Base-by-base conservation (phyloP, 2,113 vertebrate genomes). In the Atlantisia rogersi region DNA sequence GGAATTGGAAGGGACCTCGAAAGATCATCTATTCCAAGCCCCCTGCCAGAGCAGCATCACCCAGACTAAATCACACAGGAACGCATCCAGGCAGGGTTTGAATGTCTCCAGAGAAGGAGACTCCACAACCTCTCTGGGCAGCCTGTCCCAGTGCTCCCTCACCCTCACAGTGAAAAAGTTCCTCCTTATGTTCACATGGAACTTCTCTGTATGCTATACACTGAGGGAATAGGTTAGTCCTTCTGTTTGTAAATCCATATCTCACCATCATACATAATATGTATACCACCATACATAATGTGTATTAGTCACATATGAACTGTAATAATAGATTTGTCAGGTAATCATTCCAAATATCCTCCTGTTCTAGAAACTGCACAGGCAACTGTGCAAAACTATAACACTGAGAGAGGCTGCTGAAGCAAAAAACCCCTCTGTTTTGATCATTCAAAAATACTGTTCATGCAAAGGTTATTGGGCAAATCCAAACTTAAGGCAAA, bases 401-500 rank as follows among this genome's bases (percentile, higher is more conserved):
- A 28, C 40, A 59, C 12, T 0, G 13, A 81, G 24, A 64, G 69
- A 15, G 86, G 17, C 26, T 75, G 79, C 29, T 48, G 59, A 83
- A 71, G n/a, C 5, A 16, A 62, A 88, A 46, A 37, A 24, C 15
- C 8, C 8, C 17, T 56, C 11, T 40, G 9, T 92, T 96, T 78
- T 92, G 26, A 80, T 70, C 5, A 82, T 79, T 82, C 48, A 48
- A 67, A 77, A 93, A 80, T 87, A 37, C 55, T 65, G 15, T 39
- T 92, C 46, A 25, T 82, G 9, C 42, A 71, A 63, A 76, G 53
- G 32, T 82, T 79, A 92, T 35, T 52, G 74, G 26, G 37, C 16
- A 93, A 80, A 94, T 40, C 22, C 58, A 92, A 82, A 85, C 42
- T 77, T 86, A 90, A 81, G 69, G 40, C 37, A 82, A 86, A 95